Percentiles rank a stretch among this genome's conserved stretches.
Conservation (phyloP, 2,113 vertebrate species). For the Pygoscelis antarcticus region DNA sequence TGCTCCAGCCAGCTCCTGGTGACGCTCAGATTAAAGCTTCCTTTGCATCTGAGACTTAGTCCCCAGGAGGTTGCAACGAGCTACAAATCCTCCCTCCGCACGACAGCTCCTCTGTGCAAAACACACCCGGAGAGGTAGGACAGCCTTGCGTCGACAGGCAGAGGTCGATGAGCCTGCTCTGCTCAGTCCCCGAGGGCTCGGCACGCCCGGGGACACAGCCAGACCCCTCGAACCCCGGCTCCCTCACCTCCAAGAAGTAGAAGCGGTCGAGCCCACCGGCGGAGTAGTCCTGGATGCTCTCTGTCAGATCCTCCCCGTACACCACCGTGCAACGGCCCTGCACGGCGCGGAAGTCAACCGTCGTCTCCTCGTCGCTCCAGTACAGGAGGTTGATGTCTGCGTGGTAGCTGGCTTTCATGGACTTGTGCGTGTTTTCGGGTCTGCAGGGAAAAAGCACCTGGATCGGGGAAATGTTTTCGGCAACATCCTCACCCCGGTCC, state of each 20-base stretch:
- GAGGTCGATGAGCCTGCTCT: not conserved
- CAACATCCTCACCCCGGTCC: not conserved
- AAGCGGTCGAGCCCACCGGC: slow-evolving; percentile 84
- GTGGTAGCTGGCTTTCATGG: slow-evolving; percentile 87
- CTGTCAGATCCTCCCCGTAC: slow-evolving; percentile 88
- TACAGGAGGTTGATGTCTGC: slow-evolving; percentile 93
- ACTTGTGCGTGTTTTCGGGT: slow-evolving; percentile 94
- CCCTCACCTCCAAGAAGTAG: slow-evolving; percentile 91
- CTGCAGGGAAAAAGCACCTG: slow-evolving; percentile 45
- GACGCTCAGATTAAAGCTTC: not conserved
- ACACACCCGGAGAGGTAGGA: not conserved
- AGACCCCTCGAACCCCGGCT: accelerated
- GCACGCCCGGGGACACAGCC: not conserved
- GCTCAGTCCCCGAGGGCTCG: not conserved
- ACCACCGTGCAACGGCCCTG: slow-evolving; percentile 88
- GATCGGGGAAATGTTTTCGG: not conserved
- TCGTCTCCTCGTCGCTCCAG: slow-evolving; percentile 93
- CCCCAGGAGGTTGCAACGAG: not conserved
- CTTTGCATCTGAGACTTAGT: not conserved
- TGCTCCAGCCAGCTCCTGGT: not conserved
- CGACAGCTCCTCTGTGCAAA: not conserved
- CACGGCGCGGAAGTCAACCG: slow-evolving; percentile 81
- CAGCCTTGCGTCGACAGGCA: too few relatives aligned
- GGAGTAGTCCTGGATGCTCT: slow-evolving; percentile 87
- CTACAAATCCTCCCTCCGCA: not conserved